A percentile compares a stretch with the other conserved stretches of the same genome.
Conservation (phyloP, 2,888 invertebrate genomes). For the Tineola bisselliella region DNA sequence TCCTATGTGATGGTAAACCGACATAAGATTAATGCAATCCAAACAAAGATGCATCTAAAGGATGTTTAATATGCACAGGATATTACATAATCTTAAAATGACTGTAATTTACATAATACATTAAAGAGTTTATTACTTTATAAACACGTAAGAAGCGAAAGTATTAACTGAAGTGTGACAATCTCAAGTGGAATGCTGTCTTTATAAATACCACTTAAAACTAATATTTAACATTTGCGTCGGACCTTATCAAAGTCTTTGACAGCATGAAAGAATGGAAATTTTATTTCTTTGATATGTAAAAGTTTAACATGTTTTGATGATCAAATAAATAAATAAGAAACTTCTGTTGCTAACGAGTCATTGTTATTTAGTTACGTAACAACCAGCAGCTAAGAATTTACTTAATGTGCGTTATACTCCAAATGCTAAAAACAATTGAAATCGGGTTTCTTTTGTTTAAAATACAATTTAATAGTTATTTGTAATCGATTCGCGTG, state of each 20-base stretch:
- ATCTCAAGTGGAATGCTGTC: not conserved
- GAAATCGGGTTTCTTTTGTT: too few species aligned
- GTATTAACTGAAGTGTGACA: not conserved
- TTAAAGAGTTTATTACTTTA: not conserved
- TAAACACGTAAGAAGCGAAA: conserved; percentile 2
- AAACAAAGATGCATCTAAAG: not conserved
- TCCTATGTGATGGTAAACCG: not conserved
- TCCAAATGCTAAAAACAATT: not conserved
- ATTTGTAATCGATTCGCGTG: not conserved
- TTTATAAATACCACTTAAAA: too few species aligned
- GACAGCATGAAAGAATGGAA: too few species aligned
- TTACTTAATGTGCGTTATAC: not conserved
- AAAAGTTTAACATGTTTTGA: too few species aligned
- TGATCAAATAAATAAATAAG: too few species aligned
- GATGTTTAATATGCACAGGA: not conserved
- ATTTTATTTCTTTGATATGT: too few species aligned
- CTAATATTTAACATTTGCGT: too few species aligned
- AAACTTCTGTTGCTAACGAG: not conserved
- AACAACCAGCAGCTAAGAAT: not conserved
- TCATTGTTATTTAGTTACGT: not conserved
- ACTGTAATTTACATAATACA: not conserved
- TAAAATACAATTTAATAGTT: not conserved
- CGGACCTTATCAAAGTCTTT: too few species aligned
- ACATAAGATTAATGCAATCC: conserved; percentile 4
- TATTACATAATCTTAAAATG: not conserved